Evolutionary conservation across 2,113 vertebrate genomes (phyloP).

Genomic region (Anguilla rostrata): DNA sequence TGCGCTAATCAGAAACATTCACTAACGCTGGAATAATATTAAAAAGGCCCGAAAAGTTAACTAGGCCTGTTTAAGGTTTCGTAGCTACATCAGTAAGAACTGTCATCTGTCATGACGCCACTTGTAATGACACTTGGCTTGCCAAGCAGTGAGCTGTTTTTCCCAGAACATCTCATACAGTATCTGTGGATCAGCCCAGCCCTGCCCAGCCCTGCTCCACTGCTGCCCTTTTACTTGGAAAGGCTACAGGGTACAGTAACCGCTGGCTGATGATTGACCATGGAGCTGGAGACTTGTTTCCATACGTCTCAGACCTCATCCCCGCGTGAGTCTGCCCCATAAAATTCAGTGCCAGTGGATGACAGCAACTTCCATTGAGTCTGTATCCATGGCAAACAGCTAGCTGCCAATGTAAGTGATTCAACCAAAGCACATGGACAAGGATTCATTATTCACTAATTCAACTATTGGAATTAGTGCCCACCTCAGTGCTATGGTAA

Average conservation of each 20-base stretch:
- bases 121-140: background rate
- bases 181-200: background rate
- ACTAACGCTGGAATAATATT: too few species aligned
- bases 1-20: too few species aligned
- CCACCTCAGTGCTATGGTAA: background rate
- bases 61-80: too few species aligned
- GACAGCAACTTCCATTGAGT: background rate
- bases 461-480: background rate
- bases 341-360: background rate
- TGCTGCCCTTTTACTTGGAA: background rate
- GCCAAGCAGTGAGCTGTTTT: background rate
- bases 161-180: background rate
- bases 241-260: background rate
- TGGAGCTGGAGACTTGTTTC: background rate
- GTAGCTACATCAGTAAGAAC: background rate
- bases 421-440: background rate
- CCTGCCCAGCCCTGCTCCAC: background rate
- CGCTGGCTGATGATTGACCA: background rate
- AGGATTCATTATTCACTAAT: background rate
- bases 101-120: background rate
- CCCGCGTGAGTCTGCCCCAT: background rate
- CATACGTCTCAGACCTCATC: background rate
- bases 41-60: too few species aligned
- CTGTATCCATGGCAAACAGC: background rate
- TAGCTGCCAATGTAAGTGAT: background rate